Evolutionary conservation across 2,113 vertebrate species (phyloP).

Genomic region (Trematomus loennbergii): DNA sequence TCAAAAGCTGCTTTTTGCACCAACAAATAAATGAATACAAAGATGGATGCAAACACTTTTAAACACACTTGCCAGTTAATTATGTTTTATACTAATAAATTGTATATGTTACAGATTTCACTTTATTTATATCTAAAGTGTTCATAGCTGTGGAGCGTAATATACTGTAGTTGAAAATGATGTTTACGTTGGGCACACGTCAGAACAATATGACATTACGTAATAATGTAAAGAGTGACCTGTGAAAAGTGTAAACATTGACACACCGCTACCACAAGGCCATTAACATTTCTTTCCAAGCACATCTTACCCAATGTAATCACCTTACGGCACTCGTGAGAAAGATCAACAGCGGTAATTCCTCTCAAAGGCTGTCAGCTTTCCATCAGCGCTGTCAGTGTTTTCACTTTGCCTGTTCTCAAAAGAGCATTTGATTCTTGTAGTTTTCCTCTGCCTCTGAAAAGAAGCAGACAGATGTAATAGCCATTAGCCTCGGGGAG

Average conservation of each 20-base stretch:
- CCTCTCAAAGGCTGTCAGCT: conserved; percentile 49
- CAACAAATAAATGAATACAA: neutral
- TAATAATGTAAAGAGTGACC: conserved; percentile 19
- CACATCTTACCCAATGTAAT: conserved; percentile 39
- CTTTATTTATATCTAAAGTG: neutral
- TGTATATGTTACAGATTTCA: neutral
- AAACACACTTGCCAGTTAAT: neutral
- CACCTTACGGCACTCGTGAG: conserved; percentile 46
- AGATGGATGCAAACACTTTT: neutral
- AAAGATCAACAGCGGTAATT: conserved; percentile 55
- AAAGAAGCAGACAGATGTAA: conserved; percentile 78
- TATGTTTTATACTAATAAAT: neutral
- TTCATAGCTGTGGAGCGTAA: neutral
- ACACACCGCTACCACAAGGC: conserved; percentile 30
- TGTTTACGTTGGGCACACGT: conserved; percentile 13
- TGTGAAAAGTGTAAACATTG: conserved; percentile 41
- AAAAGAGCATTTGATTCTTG: conserved; percentile 68
- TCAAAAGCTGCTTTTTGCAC: neutral
- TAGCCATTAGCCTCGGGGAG: conserved; percentile 78
- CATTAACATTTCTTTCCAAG: conserved; percentile 43
- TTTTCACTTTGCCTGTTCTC: conserved; percentile 59
- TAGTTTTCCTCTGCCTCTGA: conserved; percentile 61
- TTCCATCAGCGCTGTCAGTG: conserved; percentile 63
- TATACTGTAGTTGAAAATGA: neutral
- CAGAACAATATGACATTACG: neutral